Percentiles rank a stretch among this genome's conserved stretches.
Conservation (phyloP, 2,113 vertebrate genomes). For the Globicephala melas region DNA sequence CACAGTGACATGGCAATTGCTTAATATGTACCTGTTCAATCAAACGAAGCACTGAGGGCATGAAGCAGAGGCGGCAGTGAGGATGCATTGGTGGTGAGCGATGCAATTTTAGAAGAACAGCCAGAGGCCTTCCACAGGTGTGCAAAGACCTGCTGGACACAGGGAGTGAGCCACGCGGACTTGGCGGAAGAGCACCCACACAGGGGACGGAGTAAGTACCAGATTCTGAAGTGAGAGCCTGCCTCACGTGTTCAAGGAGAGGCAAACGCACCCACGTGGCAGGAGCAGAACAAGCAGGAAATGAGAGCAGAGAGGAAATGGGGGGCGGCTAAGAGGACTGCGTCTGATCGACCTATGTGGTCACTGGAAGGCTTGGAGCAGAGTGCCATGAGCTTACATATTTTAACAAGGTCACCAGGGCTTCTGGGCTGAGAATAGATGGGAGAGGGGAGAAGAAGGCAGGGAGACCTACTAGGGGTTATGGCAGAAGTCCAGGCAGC, state of each 20-base stretch:
- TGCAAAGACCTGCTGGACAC: neutral
- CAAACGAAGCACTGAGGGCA: neutral
- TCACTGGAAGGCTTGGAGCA: neutral
- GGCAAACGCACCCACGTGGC: neutral
- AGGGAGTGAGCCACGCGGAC: rapidly evolving
- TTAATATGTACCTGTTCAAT: neutral
- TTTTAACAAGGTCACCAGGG: neutral
- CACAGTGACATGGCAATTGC: neutral
- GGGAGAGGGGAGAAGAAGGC: neutral
- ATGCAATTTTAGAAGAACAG: neutral
- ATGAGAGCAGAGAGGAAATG: neutral
- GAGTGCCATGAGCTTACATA: neutral
- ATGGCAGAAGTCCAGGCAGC: too few species aligned
- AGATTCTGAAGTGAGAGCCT: neutral
- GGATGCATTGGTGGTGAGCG: neutral
- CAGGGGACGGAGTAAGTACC: neutral
- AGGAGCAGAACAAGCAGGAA: neutral
- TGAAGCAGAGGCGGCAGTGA: neutral
- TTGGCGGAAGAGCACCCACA: neutral
- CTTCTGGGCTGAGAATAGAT: neutral
- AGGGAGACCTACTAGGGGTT: neutral
- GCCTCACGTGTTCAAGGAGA: neutral
- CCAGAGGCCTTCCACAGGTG: too few species aligned
- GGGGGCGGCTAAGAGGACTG: neutral
- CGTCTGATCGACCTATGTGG: neutral